These are phyloP conservation scores for Megaceryle torquata DNA, from an alignment of 2,113 vertebrate genomes.

Conservation along the genomic window DNA sequence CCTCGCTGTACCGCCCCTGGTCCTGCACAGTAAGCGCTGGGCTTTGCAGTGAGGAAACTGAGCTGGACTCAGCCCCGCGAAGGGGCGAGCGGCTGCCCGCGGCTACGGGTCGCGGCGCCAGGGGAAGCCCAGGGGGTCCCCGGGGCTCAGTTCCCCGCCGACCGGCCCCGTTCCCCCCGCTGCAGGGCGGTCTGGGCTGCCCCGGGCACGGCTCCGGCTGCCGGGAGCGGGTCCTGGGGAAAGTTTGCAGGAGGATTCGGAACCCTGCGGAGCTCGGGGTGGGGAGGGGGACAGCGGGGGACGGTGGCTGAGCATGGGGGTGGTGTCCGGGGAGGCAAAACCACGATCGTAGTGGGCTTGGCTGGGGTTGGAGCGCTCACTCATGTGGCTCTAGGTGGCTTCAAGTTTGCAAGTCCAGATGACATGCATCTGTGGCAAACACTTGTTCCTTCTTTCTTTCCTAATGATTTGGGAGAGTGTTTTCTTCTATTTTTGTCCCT, in stretches of 20 bases:
- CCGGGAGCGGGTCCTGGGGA: background rate
- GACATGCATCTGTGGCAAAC: accelerated
- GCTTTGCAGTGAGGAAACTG: background rate
- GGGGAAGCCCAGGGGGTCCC: too few species aligned
- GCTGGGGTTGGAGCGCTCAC: accelerated
- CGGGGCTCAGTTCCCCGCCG: background rate
- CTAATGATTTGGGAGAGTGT: accelerated
- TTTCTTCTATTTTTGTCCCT: too few species aligned
- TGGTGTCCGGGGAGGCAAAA: too few species aligned
- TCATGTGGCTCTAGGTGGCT: accelerated
- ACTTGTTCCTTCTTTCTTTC: background rate
- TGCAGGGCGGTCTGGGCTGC: background rate
- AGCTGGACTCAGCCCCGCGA: background rate
- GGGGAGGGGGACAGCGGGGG: too few species aligned
- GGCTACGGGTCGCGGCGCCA: background rate
- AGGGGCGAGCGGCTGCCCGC: background rate
- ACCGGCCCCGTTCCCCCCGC: too few species aligned
- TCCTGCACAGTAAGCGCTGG: background rate
- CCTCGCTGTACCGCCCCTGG: background rate
- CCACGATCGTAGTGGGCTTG: accelerated
- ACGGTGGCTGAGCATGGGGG: background rate
- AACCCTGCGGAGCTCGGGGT: background rate
- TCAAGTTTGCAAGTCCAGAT: background rate
- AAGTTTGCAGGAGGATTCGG: background rate
- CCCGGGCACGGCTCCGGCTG: background rate